Conservation (phyloP, 2,797 vertebrate genomes). For the Graptemys geographica region DNA sequence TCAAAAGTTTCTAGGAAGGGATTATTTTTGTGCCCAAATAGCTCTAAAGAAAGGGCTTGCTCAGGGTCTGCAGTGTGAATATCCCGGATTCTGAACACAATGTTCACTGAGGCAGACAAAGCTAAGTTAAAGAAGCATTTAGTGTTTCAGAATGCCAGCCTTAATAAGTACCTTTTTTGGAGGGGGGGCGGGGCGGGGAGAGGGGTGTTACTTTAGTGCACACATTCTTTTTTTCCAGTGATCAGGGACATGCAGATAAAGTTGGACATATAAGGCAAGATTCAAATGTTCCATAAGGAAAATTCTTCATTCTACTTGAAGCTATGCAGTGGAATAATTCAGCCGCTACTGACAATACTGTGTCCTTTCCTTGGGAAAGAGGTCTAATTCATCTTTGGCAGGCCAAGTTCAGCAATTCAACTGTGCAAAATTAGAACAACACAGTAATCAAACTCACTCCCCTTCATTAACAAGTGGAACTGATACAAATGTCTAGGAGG, state of each 20-base stretch:
- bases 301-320: background rate
- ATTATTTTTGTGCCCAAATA: constrained; percentile 80
- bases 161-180: constrained; percentile 65
- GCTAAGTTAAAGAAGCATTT: constrained; percentile 80
- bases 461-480: background rate
- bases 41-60: constrained; percentile 69
- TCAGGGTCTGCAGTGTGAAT: constrained; percentile 60
- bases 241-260: background rate
- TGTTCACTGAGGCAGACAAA: constrained; percentile 80
- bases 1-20: constrained; percentile 75
- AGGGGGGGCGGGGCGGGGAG: background rate
- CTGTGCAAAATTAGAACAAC: constrained; percentile 40
- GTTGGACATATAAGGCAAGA: constrained; percentile 16
- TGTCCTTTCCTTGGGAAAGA: constrained; percentile 43
- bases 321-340: constrained; percentile 25
- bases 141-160: constrained; percentile 72
- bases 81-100: constrained; percentile 70
- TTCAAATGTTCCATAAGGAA: background rate
- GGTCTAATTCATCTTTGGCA: constrained; percentile 21
- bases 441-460: background rate
- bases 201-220: background rate
- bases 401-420: constrained; percentile 24
- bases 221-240: constrained; percentile 13
- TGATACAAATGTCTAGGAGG: background rate
- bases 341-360: constrained; percentile 36